These are phyloP conservation scores for Notarius quadriscutis DNA, from an alignment of 2,113 vertebrate genomes.

Conservation along the genomic window DNA sequence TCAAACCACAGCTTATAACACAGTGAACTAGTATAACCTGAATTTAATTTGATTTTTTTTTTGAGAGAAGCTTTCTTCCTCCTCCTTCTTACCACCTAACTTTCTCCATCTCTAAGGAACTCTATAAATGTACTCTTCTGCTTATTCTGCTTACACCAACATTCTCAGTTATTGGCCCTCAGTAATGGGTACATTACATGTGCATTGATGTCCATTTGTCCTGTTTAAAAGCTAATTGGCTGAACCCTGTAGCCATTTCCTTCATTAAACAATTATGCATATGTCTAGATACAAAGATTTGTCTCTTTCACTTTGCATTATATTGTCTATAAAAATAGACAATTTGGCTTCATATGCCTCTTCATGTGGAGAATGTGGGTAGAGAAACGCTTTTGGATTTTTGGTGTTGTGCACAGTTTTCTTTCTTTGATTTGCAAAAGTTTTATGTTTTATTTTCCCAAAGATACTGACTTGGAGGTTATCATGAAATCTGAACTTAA, in stretches of 20 bases:
- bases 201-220: neutral
- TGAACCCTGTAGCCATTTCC: neutral
- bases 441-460: neutral
- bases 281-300: neutral
- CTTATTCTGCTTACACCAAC: neutral
- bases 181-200: neutral
- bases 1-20: neutral
- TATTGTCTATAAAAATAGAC: neutral
- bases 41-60: neutral
- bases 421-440: neutral
- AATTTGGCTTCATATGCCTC: neutral
- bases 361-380: neutral
- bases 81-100: neutral
- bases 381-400: neutral
- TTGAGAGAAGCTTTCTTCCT: neutral
- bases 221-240: neutral
- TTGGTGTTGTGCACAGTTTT: neutral
- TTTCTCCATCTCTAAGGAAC: neutral
- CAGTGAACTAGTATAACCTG: neutral
- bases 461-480: neutral
- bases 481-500: neutral
- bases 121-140: neutral
- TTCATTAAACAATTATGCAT: neutral
- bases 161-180: neutral
- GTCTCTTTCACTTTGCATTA: neutral